phyloP scores from a whole-genome alignment of 30 jellyfish, hydroid and myxozoan species.

The Hydractinia echinata region DNA sequence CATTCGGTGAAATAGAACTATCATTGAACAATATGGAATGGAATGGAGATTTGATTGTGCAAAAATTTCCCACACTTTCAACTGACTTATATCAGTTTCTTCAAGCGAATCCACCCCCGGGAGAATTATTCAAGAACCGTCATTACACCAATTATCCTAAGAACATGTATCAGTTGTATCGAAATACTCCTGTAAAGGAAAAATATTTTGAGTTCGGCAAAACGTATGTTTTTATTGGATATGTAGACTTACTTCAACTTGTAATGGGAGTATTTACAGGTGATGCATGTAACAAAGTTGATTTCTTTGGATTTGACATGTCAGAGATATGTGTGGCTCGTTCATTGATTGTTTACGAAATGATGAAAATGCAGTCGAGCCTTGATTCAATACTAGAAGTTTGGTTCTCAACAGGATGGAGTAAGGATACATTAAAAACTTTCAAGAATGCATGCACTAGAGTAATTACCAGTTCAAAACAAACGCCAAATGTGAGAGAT shows the following conservation, averaged over 20 bases:
- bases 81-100: not conserved
- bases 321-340: not conserved
- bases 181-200: not conserved
- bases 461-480: not conserved
- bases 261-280: not conserved
- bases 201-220: not conserved
- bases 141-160: not conserved
- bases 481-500: constrained; percentile 5
- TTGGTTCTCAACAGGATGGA: constrained; percentile 24
- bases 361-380: not conserved
- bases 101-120: not conserved
- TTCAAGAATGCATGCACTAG: not conserved
- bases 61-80: not conserved
- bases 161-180: not conserved
- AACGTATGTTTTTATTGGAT: constrained; percentile 8
- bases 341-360: not conserved
- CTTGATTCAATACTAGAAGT: not conserved
- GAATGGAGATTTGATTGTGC: not conserved
- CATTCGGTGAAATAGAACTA: too few relatives aligned
- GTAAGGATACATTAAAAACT: not conserved
- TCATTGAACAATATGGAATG: too few relatives aligned
- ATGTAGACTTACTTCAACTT: not conserved
- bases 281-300: not conserved
- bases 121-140: too few relatives aligned
- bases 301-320: not conserved